These are phyloP conservation scores for Stegophylla sp. DNA, from an alignment of 2,888 invertebrate genomes.

Conservation along the genomic window DNA sequence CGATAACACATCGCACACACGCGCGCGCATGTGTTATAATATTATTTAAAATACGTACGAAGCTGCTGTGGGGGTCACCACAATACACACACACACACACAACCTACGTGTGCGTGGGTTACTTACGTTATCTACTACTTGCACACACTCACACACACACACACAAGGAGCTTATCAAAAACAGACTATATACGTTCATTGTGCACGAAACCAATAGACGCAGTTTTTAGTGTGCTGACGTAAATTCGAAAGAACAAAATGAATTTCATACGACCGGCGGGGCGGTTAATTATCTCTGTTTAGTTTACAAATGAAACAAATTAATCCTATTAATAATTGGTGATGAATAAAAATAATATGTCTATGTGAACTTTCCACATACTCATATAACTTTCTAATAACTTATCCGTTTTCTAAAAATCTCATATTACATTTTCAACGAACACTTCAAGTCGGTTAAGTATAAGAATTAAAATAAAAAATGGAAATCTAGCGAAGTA, in stretches of 20 bases:
- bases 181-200: background rate
- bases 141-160: too few relatives aligned
- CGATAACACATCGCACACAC: slow-evolving; percentile 21
- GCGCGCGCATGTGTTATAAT: background rate
- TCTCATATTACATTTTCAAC: too few relatives aligned
- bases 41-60: background rate
- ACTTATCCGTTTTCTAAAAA: background rate
- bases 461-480: too few relatives aligned
- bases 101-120: slow-evolving; percentile 40
- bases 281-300: background rate
- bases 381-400: background rate
- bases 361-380: background rate
- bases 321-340: too few relatives aligned
- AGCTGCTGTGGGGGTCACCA: slow-evolving; percentile 31
- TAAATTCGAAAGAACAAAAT: background rate
- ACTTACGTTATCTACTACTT: slow-evolving; percentile 44
- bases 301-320: too few relatives aligned
- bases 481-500: too few relatives aligned
- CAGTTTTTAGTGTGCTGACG: slow-evolving; percentile 21
- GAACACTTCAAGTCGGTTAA: too few relatives aligned
- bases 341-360: too few relatives aligned
- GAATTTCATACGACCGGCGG: background rate
- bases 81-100: too few relatives aligned
- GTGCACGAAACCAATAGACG: background rate
- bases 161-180: slow-evolving; percentile 26